phyloP scores from a whole-genome alignment of 2,113 vertebrate genomes.

The Lepus europaeus region DNA sequence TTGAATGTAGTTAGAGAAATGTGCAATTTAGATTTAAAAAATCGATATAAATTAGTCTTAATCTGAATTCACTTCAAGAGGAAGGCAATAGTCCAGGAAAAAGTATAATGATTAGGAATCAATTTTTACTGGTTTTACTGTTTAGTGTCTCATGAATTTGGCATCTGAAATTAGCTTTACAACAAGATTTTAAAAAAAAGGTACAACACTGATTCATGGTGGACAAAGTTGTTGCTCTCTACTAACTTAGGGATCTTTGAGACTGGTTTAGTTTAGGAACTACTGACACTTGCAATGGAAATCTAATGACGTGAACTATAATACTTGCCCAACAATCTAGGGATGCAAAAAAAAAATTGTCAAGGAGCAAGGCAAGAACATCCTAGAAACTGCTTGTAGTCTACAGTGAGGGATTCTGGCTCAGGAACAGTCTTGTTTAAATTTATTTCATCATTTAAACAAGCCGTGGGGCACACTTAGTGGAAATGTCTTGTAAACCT shows the following conservation, averaged over 20 bases:
- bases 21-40: constrained; percentile 76
- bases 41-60: constrained; percentile 80
- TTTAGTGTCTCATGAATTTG: constrained; percentile 63
- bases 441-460: constrained; percentile 34
- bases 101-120: constrained; percentile 79
- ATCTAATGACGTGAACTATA: not conserved
- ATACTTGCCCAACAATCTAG: not conserved
- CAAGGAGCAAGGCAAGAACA: not conserved
- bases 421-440: not conserved
- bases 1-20: constrained; percentile 67
- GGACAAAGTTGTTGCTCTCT: not conserved
- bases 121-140: constrained; percentile 73
- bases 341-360: not conserved
- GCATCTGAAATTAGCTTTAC: constrained; percentile 67
- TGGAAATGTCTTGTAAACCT: not conserved
- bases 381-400: not conserved
- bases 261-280: constrained; percentile 52
- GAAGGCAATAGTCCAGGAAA: constrained; percentile 72
- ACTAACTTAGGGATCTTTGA: not conserved
- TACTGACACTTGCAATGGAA: not conserved
- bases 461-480: not conserved
- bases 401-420: not conserved
- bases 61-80: constrained; percentile 80
- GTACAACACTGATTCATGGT: constrained; percentile 17
- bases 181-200: constrained; percentile 57